phyloP scores from a whole-genome alignment of 2,797 vertebrate genomes.

The Acipenser oxyrinchus region DNA sequence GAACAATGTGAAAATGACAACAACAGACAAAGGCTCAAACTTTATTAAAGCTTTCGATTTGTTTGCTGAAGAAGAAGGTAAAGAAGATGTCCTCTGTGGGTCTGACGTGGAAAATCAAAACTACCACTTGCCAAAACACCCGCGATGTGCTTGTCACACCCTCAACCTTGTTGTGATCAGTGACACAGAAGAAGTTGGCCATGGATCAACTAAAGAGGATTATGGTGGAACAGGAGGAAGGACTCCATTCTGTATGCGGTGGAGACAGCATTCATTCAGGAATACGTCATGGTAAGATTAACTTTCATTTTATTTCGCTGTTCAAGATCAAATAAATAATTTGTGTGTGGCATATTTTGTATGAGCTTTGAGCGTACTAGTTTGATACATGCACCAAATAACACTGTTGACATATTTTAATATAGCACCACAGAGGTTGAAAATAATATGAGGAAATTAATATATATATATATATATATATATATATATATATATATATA shows the following conservation, averaged over 20 bases:
- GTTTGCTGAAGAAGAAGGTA: slow-evolving; percentile 16
- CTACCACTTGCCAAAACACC: slow-evolving; percentile 19
- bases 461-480: too few species aligned
- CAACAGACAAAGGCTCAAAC: slow-evolving; percentile 21
- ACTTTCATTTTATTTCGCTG: too few species aligned
- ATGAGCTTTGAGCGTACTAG: slow-evolving; percentile 8
- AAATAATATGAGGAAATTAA: too few species aligned
- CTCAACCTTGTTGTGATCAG: slow-evolving; percentile 21
- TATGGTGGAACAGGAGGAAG: too few species aligned
- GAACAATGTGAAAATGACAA: slow-evolving; percentile 17
- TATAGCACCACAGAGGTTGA: too few species aligned
- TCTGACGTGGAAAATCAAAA: slow-evolving; percentile 8
- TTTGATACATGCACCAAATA: too few species aligned
- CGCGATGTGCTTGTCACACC: slow-evolving; percentile 19
- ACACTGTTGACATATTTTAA: too few species aligned
- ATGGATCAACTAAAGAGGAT: slow-evolving; percentile 22
- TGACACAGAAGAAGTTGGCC: slow-evolving; percentile 14
- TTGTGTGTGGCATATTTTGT: slow-evolving; percentile 4
- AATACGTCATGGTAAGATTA: too few species aligned
- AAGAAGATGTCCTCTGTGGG: slow-evolving; percentile 17
- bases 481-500: too few species aligned
- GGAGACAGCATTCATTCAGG: too few species aligned
- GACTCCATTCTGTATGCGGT: too few species aligned
- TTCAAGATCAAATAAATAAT: too few species aligned
- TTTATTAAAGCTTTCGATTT: slow-evolving; percentile 19